A percentile compares a stretch with the other conserved stretches of the same genome.
phyloP scores from a whole-genome alignment of 2,797 vertebrate species.

The Thamnophis elegans region DNA sequence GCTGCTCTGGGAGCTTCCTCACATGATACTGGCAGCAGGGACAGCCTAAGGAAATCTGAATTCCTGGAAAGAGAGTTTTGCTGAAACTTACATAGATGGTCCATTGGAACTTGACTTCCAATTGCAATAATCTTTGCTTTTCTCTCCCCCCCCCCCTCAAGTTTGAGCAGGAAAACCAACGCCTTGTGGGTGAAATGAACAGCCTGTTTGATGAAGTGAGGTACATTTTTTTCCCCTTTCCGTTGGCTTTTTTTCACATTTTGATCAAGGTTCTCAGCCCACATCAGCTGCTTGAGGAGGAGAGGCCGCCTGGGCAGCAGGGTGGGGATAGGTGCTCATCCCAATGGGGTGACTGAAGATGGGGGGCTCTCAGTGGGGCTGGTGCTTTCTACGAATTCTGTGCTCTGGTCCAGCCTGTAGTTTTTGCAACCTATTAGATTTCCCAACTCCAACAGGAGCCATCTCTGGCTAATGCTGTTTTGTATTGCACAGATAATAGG shows the following conservation, averaged over 20 bases:
- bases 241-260: rapidly evolving
- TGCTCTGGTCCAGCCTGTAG: neutral
- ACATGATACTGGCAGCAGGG: neutral
- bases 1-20: neutral
- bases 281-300: neutral
- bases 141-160: conserved; percentile 55
- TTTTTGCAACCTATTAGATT: neutral
- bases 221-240: conserved; percentile 61
- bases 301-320: neutral
- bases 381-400: neutral
- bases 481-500: neutral
- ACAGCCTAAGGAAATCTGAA: neutral
- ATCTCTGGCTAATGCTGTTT: neutral
- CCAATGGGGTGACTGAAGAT: neutral
- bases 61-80: neutral
- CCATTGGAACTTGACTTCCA: neutral
- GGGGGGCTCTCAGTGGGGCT: neutral
- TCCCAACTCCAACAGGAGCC: neutral
- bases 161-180: conserved; percentile 98
- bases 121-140: neutral
- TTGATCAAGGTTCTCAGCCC: rapidly evolving
- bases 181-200: conserved; percentile 94
- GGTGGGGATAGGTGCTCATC: neutral
- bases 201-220: conserved; percentile 96
- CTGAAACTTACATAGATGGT: neutral